Base-by-base conservation (phyloP, 2,888 invertebrate species). In the Andrena minutula region DNA sequence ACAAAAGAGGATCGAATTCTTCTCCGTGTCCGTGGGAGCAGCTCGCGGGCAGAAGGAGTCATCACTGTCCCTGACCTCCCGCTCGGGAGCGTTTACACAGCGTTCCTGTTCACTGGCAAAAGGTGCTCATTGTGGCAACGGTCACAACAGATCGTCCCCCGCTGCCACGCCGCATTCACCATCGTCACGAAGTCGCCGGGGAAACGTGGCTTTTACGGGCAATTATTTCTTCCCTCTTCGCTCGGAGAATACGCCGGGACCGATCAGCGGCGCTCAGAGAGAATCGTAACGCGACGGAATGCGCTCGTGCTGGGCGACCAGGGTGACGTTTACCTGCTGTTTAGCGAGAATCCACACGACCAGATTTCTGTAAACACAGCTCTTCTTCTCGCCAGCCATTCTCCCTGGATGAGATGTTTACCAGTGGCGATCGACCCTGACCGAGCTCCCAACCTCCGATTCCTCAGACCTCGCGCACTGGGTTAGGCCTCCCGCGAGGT, bases 91-190 rank as follows among this genome's bases (percentile, higher is more conserved):
- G 84, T 86, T 87, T 88, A 83, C 89, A 84, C 77, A 71, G 73
- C 78, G 79, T 82, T 73, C 85, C 82, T 87, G 84, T 87, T 72
- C 65, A n/a, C 63, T 74, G 68, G 77, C 84, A 75, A 84, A 86
- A 75, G 89, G 88, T 79, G 16, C 87, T 89, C 88, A 91, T 93
- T 93, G 92, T 92, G 88, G 88, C 82, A 70, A 81, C 86, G 89
- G 89, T 93, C 90, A 91, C 91, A 92, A 92, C 91, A 91, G 89
- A 86, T 84, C 88, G 89, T 88, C 86, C 83, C 87, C 89, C 88
- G 89, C 81, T 88, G 90, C 87, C 85, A 86, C 79, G 71, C n/a
- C 26, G 83, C 86, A 90, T 89, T 89, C 89, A 89, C 26, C 75
- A 28, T 49, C 75, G 79, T 82, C 83, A 84, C 89, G 83, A 89